phyloP scores from a whole-genome alignment of 1,140 invertebrate species.

The Mamestra configurata region DNA sequence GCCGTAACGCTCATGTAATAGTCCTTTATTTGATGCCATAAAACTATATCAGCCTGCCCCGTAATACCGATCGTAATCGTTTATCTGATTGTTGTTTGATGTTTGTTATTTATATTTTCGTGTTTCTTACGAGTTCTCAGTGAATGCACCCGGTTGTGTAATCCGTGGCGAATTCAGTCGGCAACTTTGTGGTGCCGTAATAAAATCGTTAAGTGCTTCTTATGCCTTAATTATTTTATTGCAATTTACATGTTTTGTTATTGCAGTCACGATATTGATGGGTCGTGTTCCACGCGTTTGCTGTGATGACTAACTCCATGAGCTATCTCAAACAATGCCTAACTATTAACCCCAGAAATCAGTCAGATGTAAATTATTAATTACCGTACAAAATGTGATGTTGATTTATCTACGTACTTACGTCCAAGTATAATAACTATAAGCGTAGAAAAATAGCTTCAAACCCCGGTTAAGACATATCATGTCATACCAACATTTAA shows the following conservation, averaged over 20 bases:
- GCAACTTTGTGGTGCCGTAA: constrained; percentile 30
- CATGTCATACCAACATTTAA: neutral
- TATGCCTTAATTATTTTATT: constrained; percentile 44
- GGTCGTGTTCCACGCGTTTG: constrained; percentile 44
- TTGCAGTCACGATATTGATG: constrained; percentile 41
- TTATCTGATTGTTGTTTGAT: constrained; percentile 57
- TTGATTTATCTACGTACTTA: neutral
- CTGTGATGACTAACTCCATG: constrained; percentile 2
- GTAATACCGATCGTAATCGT: constrained; percentile 56
- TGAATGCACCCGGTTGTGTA: constrained; percentile 40
- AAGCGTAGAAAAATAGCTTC: neutral
- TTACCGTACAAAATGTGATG: neutral
- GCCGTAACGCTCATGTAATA: constrained; percentile 42
- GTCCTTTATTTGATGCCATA: constrained; percentile 72
- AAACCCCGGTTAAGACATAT: neutral
- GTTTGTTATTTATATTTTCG: constrained; percentile 53
- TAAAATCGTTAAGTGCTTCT: constrained; percentile 39
- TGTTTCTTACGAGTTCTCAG: constrained; percentile 21
- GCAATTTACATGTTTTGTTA: constrained; percentile 39
- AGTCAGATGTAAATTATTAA: neutral
- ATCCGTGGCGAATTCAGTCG: constrained; percentile 5
- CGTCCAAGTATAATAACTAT: neutral
- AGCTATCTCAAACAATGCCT: constrained; percentile 10
- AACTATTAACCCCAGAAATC: constrained; percentile 7
- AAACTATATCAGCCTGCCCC: constrained; percentile 65